A percentile compares a stretch with the other conserved stretches of the same genome.
Evolutionary conservation across 1,140 invertebrate genomes (phyloP).

Genomic region (Drosophila grimshawi): DNA sequence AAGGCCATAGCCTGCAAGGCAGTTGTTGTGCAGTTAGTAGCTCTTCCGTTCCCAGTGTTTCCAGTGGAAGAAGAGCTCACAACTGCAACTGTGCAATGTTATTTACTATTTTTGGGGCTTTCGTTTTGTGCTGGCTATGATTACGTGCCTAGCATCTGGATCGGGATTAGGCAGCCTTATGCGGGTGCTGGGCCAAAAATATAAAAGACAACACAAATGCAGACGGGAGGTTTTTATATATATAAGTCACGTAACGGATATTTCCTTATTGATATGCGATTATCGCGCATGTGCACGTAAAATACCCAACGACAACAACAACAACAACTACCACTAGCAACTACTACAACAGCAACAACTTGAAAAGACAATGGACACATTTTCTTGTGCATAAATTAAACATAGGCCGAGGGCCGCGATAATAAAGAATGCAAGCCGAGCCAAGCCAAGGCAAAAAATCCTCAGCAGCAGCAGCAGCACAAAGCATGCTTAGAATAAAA

Average conservation of each 20-base stretch:
- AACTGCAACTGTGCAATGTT: conserved; percentile 66
- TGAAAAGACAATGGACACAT: conserved; percentile 68
- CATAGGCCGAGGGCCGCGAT: conserved; percentile 45
- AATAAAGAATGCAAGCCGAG: conserved; percentile 51
- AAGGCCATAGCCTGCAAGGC: conserved; percentile 1
- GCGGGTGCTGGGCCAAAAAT: conserved; percentile 39
- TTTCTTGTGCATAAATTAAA: conserved; percentile 78
- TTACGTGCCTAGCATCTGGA: conserved; percentile 68
- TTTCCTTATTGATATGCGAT: conserved; percentile 84
- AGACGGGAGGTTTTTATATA: conserved; percentile 65
- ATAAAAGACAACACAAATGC: conserved; percentile 13
- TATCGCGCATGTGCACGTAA: conserved; percentile 79
- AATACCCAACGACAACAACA: conserved; percentile 46
- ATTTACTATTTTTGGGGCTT: conserved; percentile 64
- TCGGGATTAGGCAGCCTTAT: conserved; percentile 46
- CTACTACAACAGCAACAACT: conserved; percentile 9
- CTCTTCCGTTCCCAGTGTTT: conserved; percentile 48
- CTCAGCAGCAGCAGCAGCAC: background rate
- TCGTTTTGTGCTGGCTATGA: background rate
- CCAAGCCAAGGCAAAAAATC: conserved; percentile 12
- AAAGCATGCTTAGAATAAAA: conserved; percentile 80
- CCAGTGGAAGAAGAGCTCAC: conserved; percentile 17
- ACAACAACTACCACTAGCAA: background rate
- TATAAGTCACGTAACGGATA: conserved; percentile 84
- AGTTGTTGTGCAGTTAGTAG: conserved; percentile 4